Evolutionary conservation across 1,140 invertebrate genomes (phyloP), one percentile per base, ranked within the genome.

Genomic region (Ceratosolen solmsi): DNA sequence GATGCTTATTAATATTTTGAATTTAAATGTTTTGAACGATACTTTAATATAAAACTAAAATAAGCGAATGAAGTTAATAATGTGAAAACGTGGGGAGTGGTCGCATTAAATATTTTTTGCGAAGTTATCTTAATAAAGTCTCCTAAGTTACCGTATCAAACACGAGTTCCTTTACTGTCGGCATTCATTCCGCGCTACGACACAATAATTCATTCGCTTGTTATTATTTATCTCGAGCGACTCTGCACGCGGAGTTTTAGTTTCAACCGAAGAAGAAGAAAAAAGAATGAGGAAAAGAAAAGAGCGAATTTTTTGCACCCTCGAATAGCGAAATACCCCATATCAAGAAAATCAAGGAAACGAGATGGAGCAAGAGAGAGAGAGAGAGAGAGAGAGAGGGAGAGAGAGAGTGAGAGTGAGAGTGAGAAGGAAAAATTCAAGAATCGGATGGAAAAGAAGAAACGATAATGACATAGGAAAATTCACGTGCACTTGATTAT

Each of bases 401-500:
- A 74, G 75, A 20, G 71, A 78, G 73, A 76, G 30, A 22, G 51
- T n/a, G n/a, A n/a, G n/a, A n/a, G n/a, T n/a, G n/a, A 51, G 65
- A 74, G 75, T 15, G 71, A 78, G 73, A 76, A 41, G 25, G 51
- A 30, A 82, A 51, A 54, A 84, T 20, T 80, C 70, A 65, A 41
- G 77, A 83, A 38, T 70, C 77, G 33, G 71, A 54, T 38, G 56
- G 77, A 84, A 79, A 72, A 41, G 68, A n/a, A 82, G 82, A 83
- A 84, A 84, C 77, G 86, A 84, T 84, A 84, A 81, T 82, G 83
- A 82, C 72, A 77, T 36, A 33, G 84, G 85, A 86, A 89, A 90
- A 90, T 89, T 90, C 87, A 84, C 87, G 88, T 85, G 89, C 86
- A 89, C 88, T 90, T 90, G 89, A 91, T 91, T 91, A 91, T 90